Conservation (phyloP, 2,888 invertebrate species). For the Dynastes tityus region DNA sequence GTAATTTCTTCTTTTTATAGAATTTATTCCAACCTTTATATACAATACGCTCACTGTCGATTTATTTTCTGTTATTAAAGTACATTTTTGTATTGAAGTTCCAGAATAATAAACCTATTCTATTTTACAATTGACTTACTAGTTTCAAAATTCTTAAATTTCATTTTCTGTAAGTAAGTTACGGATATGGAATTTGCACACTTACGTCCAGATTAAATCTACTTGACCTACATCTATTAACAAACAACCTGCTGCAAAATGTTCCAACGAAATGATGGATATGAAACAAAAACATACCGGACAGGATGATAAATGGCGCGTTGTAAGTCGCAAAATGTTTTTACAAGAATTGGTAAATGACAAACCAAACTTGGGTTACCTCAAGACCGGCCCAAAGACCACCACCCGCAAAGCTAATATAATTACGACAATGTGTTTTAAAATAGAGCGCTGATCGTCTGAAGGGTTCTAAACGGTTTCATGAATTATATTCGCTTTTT, state of each 20-base stretch:
- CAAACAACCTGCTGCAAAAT: not conserved
- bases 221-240: slow-evolving; percentile 32
- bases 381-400: slow-evolving; percentile 41
- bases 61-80: too few relatives aligned
- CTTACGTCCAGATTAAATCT: not conserved
- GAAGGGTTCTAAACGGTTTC: slow-evolving; percentile 17
- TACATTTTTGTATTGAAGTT: too few relatives aligned
- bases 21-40: too few relatives aligned
- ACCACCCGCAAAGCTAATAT: slow-evolving; percentile 47
- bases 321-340: slow-evolving; percentile 39
- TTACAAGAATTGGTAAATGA: slow-evolving; percentile 50
- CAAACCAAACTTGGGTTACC: slow-evolving; percentile 49
- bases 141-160: too few relatives aligned
- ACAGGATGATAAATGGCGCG: slow-evolving; percentile 32
- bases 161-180: too few relatives aligned
- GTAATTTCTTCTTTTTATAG: too few relatives aligned
- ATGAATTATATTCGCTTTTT: slow-evolving; percentile 19
- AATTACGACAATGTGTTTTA: slow-evolving; percentile 43
- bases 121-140: too few relatives aligned
- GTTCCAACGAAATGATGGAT: not conserved
- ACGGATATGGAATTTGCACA: too few relatives aligned
- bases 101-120: too few relatives aligned
- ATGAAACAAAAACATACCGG: slow-evolving; percentile 22
- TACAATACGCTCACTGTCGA: too few relatives aligned
- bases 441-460: slow-evolving; percentile 35